phyloP scores from a whole-genome alignment of 2,797 vertebrate species.

The Onychomys torridus region DNA sequence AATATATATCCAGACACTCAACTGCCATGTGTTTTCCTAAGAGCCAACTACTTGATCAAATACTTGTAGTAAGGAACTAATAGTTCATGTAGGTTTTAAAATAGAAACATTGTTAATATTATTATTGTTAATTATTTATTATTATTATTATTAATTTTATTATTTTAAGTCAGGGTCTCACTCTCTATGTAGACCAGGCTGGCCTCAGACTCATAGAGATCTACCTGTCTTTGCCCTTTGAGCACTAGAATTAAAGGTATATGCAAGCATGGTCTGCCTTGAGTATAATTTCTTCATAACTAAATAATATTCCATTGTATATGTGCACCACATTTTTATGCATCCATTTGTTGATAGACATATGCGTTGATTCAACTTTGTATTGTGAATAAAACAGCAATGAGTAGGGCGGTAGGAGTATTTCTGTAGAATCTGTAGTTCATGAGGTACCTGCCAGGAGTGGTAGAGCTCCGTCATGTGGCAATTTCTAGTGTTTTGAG shows the following conservation, averaged over 20 bases:
- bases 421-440: not conserved
- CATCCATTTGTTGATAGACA: not conserved
- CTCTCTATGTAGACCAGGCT: not conserved
- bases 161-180: not conserved
- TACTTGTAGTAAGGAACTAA: not conserved
- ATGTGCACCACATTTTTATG: not conserved
- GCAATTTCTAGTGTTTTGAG: not conserved
- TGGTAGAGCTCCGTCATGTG: not conserved
- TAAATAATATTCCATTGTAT: not conserved
- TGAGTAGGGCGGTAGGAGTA: not conserved
- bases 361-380: not conserved
- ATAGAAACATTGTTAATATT: not conserved
- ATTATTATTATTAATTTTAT: not conserved
- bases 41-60: not conserved
- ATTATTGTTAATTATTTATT: not conserved
- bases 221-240: too few species aligned
- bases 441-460: too few species aligned
- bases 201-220: not conserved
- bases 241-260: not conserved
- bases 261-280: not conserved
- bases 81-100: not conserved
- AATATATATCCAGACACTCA: not conserved
- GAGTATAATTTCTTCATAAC: not conserved
- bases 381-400: not conserved
- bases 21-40: not conserved